phyloP scores from a whole-genome alignment of 2,888 invertebrate genomes.

The Acleris sparsana region DNA sequence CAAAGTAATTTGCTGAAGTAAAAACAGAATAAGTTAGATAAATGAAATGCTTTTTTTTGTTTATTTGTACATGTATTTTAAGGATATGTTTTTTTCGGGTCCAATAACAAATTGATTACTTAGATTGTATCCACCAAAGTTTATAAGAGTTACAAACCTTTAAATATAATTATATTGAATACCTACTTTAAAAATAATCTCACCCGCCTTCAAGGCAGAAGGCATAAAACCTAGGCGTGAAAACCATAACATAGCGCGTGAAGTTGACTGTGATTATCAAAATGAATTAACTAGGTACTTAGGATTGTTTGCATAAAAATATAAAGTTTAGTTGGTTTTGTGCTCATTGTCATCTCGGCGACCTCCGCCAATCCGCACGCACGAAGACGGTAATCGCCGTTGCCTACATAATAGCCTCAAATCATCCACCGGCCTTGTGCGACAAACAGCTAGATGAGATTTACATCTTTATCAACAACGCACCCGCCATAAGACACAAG shows the following conservation, averaged over 20 bases:
- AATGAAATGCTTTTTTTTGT: no score
- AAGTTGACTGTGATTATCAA: background rate
- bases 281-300: background rate
- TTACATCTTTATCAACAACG: background rate
- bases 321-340: slow-evolving; percentile 21
- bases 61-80: no score
- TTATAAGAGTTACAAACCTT: no score
- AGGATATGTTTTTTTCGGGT: no score
- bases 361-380: slow-evolving; percentile 35
- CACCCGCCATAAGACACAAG: slow-evolving; percentile 34
- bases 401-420: slow-evolving; percentile 53
- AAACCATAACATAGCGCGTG: background rate
- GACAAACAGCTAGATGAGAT: slow-evolving; percentile 32
- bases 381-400: slow-evolving; percentile 46
- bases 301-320: background rate
- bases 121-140: no score
- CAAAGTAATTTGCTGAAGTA: no score
- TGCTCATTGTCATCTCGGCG: slow-evolving; percentile 29
- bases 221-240: no score
- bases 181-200: no score
- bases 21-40: no score
- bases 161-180: no score
- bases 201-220: no score
- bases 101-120: no score
- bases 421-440: slow-evolving; percentile 54